These are phyloP conservation scores for Sebastes wilsoni DNA, from an alignment of 2,797 vertebrate species.

Conservation along the genomic window DNA sequence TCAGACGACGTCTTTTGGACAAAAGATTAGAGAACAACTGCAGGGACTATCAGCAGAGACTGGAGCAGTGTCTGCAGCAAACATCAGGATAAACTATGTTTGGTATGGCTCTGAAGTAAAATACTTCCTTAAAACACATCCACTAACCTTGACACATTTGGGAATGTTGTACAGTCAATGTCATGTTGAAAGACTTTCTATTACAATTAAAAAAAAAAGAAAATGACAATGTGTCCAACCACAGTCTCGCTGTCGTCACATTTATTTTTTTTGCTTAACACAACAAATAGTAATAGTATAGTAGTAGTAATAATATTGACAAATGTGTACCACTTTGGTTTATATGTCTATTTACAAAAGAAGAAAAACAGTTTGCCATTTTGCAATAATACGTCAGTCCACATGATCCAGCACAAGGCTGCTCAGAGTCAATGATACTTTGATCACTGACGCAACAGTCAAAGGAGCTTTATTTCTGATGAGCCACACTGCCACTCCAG, in stretches of 20 bases:
- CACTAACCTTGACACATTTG: constrained; percentile 29
- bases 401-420: background rate
- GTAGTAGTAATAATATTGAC: background rate
- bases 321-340: background rate
- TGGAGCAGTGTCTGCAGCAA: constrained; percentile 20
- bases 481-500: background rate
- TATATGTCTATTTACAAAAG: background rate
- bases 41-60: constrained; percentile 2
- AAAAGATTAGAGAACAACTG: constrained; percentile 13
- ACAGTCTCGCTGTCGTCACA: too few species aligned
- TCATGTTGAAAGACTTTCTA: background rate
- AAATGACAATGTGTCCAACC: too few species aligned
- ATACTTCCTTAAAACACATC: background rate
- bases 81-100: constrained; percentile 29
- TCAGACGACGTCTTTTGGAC: constrained; percentile 14
- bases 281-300: background rate
- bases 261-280: too few species aligned
- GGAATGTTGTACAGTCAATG: background rate
- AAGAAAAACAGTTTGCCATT: background rate
- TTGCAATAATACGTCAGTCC: background rate
- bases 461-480: background rate
- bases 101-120: constrained; percentile 20
- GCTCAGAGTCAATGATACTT: constrained; percentile 12
- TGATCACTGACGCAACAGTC: background rate
- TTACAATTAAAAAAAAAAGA: too few species aligned